A percentile compares a stretch with the other conserved stretches of the same genome.
phyloP scores from a whole-genome alignment of 1,140 invertebrate species.

The Stenopsyche tienmushanensis region DNA sequence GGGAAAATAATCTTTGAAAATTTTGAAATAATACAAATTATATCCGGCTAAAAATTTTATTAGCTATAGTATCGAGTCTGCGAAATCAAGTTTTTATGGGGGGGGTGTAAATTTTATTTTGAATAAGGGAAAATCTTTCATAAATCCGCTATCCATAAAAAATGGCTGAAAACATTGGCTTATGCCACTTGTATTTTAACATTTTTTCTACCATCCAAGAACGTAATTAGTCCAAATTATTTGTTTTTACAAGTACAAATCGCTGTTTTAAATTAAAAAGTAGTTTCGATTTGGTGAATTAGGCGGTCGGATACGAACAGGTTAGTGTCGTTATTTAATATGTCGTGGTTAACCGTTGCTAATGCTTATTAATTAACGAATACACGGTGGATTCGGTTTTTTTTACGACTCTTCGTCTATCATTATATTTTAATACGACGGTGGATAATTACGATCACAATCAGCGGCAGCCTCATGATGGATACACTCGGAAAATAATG shows the following conservation, averaged over 20 bases:
- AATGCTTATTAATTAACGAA: conserved; percentile 38
- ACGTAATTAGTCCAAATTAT: no score
- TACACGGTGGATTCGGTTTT: conserved; percentile 23
- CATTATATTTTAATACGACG: conserved; percentile 30
- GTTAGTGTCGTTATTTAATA: no score
- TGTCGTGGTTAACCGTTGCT: conserved; percentile 34
- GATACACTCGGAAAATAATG: conserved; percentile 32
- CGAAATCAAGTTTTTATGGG: no score
- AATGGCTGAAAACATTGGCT: neutral
- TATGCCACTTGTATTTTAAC: neutral
- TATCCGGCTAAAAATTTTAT: no score
- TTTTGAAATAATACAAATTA: no score
- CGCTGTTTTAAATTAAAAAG: no score
- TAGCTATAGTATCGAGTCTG: no score
- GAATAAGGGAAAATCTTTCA: neutral
- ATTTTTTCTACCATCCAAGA: no score
- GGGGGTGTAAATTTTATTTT: neutral
- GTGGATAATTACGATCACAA: conserved; percentile 34
- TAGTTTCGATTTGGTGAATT: no score
- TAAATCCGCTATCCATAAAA: neutral
- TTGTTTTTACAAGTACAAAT: no score
- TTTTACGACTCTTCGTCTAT: conserved; percentile 16
- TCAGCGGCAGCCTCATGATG: conserved; percentile 23
- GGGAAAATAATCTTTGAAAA: no score
- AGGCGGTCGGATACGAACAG: no score